Base-by-base conservation (phyloP, 2,888 invertebrate species). In the Stomorhina lunata region DNA sequence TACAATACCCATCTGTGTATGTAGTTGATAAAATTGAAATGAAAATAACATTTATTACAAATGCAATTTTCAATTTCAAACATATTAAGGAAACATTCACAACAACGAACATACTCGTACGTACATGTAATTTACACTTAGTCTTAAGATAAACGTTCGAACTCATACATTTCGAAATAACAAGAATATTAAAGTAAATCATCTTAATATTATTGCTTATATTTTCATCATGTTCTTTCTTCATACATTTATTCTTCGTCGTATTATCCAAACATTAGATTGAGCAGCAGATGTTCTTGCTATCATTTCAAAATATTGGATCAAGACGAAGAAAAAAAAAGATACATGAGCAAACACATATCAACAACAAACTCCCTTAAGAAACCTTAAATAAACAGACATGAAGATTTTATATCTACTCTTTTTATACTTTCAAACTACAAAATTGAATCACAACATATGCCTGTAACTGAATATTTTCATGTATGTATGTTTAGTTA, bases 1-100 rank as follows among this genome's bases (percentile, higher is more conserved):
- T 73, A 77, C 73, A 81, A 69, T 78, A 65, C 81, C 78, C 78
- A 81, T 73, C 78, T 81, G 81, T 78, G 78, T 69, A 57, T 40
- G n/a, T n/a, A n/a, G n/a, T 78, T 78, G 59, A 50, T 53, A 20
- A 45, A 71, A 71, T 55, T n/a, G n/a, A n/a, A n/a, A n/a, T n/a
- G n/a, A 50, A 65, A 81, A 78, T 66, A 71, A 72, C 76, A 78
- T 68, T 75, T 68, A 61, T 57, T 57, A 80, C 66, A 80, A 78
- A 80, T 84, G 78, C 78, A 81, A 81, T 81, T 81, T 81, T 73
- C 81, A 81, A 40, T 65, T 63, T 43, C n/a, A 69, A 55, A 59
- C 77, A 72, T 40, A 55, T 20, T n/a, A n/a, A n/a, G n/a, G 40
- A n/a, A n/a, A 48, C 10, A 25, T 17, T 65, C 45, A 29, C 5